phyloP scores from a whole-genome alignment of 2,888 invertebrate genomes.

The Cheilosia impressa region DNA sequence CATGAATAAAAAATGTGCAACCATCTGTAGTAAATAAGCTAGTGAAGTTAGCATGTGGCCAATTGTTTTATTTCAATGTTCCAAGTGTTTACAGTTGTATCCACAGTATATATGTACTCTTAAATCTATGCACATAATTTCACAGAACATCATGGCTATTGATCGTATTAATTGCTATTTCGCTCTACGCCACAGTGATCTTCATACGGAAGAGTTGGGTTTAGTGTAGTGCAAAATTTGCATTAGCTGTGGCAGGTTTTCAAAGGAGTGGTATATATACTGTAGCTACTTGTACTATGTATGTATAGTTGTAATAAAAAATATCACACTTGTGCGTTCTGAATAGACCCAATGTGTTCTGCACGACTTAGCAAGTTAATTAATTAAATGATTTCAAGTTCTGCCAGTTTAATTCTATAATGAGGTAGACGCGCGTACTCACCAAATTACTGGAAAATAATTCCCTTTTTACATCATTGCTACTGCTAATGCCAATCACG shows the following conservation, averaged over 20 bases:
- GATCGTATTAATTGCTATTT: conserved; percentile 57
- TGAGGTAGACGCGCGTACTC: conserved; percentile 5
- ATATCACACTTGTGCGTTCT: conserved; percentile 3
- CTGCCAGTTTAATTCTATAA: neutral
- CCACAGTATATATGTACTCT: conserved; percentile 1
- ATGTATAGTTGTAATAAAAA: neutral
- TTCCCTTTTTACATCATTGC: conserved; percentile 63
- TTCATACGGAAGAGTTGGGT: conserved; percentile 33
- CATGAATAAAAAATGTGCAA: conserved; percentile 8
- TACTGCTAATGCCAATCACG: conserved; percentile 78
- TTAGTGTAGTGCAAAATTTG: conserved; percentile 13
- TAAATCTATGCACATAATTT: conserved; percentile 47
- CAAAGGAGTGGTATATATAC: conserved; percentile 6
- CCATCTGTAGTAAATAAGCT: conserved; percentile 19
- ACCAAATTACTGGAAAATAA: conserved; percentile 69
- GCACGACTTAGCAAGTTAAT: conserved; percentile 24
- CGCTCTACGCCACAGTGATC: conserved; percentile 53
- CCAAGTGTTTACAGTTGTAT: conserved; percentile 39
- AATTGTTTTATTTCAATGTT: conserved; percentile 24
- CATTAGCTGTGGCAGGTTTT: conserved; percentile 38
- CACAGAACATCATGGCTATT: conserved; percentile 38
- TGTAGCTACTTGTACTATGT: neutral
- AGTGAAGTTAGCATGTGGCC: conserved; percentile 1
- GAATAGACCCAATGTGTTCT: conserved; percentile 1
- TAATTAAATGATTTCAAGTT: conserved; percentile 4